Evolutionary conservation across 2,797 vertebrate genomes (phyloP), one percentile per base, ranked within the genome.

Genomic region (Pangasius krempfi): DNA sequence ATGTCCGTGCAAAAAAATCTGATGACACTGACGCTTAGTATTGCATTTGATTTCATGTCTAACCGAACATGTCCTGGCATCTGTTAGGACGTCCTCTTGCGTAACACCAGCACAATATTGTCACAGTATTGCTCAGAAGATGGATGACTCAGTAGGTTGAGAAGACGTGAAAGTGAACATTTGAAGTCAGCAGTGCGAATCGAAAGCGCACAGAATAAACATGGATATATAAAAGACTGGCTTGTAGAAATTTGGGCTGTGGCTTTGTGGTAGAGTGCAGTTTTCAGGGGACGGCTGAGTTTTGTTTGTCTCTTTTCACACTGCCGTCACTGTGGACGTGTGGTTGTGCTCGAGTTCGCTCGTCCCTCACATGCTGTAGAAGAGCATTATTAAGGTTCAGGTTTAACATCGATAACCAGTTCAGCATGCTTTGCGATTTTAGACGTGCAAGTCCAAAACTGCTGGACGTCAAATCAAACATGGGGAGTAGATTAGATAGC

Each of bases 11-110:
- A 40, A 40, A 33, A 6, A 58, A 56, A 5, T 58, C 72, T 70
- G 58, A 50, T 47, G 85, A 76, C 56, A 66, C 44, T n/a, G 72
- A 68, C 60, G 50, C 12, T 50, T 10, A 27, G 27, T 25, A 27
- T 78, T 14, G 27, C 30, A 60, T 12, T 60, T 27, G 20, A n/a
- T 72, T 1, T 50, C 13, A 37, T 22, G 10, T 37, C 1, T 20
- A 80, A 40, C 33, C 27, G 75, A 82, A 72, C 89, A 60, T 86
- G 82, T 88, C 83, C 78, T 40, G 27, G 33, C 87, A 79, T 27
- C 37, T 22, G n/a, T 52, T 10, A 10, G 8, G 16, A 52, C 12
- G 64, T 84, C 33, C 18, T 22, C 68, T 89, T 89, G 81, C n/a
- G 4, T 18, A 75, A 87, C 44, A 22, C 22, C 73, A 27, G 33